Percentiles rank a stretch among this genome's conserved stretches.
Evolutionary conservation across 1,140 invertebrate species (phyloP).

Genomic region (Thaumetopoea pityocampa): DNA sequence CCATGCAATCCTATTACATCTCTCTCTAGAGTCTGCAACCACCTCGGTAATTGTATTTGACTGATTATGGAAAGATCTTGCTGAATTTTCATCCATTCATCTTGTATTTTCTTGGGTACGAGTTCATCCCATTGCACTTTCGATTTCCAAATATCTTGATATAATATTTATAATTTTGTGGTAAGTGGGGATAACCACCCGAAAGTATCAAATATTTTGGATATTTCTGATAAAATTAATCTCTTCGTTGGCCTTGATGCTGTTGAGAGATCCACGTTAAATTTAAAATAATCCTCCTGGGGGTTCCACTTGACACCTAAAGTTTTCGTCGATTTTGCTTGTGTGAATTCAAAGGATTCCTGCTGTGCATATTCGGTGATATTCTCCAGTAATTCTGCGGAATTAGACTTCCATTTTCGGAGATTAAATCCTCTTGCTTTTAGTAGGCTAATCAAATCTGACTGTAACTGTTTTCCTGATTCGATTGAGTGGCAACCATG

Average conservation of each 20-base stretch:
- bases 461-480: constrained; percentile 22
- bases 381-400: constrained; percentile 3
- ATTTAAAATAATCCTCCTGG: constrained; percentile 20
- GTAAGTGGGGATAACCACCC: constrained; percentile 49
- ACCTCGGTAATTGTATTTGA: constrained; percentile 11
- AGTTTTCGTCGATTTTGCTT: constrained; percentile 13
- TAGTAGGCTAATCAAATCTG: constrained; percentile 29
- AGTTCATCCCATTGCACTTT: constrained; percentile 18
- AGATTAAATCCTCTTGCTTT: constrained; percentile 24
- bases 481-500: constrained; percentile 9
- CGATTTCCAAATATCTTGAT: constrained; percentile 52
- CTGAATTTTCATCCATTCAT: constrained; percentile 13
- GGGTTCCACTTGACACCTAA: constrained; percentile 23
- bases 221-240: constrained; percentile 14
- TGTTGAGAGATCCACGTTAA: constrained; percentile 2
- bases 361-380: constrained; percentile 1
- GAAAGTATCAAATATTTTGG: constrained; percentile 43
- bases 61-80: constrained; percentile 9
- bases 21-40: constrained; percentile 5
- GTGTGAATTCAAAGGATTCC: constrained; percentile 17
- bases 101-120: constrained; percentile 5
- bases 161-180: constrained; percentile 39
- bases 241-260: constrained; percentile 18
- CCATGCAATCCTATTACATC: constrained; percentile 15
- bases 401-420: constrained; percentile 31